Conservation (phyloP, 1,140 invertebrate species). For the Catajapyx aquilonaris region DNA sequence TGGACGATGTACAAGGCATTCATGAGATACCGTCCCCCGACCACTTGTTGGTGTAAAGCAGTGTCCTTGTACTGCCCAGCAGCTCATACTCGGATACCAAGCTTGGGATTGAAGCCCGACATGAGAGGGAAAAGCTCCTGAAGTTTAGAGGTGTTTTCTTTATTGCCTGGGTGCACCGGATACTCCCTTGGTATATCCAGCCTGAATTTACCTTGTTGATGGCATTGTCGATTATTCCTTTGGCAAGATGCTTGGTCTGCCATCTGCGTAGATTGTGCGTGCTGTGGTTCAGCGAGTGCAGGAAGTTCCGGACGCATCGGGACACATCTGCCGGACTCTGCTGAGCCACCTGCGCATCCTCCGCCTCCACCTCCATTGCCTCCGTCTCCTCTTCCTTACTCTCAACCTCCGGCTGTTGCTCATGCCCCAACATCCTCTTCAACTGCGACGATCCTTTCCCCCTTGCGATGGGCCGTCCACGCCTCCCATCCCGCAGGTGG, state of each 20-base stretch:
- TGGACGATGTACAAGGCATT: no score
- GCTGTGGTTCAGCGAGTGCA: conserved; percentile 1
- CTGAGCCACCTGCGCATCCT: background rate
- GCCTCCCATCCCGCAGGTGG: conserved; percentile 22
- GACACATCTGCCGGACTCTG: background rate
- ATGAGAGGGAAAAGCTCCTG: no score
- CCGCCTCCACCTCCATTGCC: background rate
- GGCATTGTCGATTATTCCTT: conserved; percentile 45
- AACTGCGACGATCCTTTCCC: background rate
- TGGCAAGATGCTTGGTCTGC: conserved; percentile 44
- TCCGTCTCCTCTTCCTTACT: background rate
- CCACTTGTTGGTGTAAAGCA: no score
- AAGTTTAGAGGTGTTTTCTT: no score
- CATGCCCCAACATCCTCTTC: background rate
- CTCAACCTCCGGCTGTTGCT: background rate
- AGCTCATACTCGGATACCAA: no score
- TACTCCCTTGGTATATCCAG: no score
- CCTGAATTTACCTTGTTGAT: no score
- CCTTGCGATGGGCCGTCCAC: background rate
- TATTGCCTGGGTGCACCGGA: no score
- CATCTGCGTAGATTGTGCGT: conserved; percentile 22
- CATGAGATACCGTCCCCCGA: no score
- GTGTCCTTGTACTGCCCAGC: no score
- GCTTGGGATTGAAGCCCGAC: no score
- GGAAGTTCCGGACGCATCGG: background rate